Conservation (phyloP, 2,113 vertebrate species). For the Machaerirhynchus nigripectus region DNA sequence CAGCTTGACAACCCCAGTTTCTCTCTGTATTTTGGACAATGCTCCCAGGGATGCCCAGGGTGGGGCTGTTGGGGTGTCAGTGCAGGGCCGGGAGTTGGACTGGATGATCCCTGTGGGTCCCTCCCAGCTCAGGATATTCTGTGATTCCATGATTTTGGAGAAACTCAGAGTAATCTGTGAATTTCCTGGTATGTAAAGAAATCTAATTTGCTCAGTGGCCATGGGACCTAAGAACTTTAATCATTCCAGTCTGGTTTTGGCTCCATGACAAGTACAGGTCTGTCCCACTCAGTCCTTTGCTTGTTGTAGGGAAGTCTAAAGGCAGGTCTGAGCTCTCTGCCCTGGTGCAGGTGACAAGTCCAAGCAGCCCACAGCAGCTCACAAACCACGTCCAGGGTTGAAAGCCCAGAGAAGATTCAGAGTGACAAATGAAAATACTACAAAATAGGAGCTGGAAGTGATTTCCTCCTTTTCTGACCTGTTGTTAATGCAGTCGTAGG, state of each 20-base stretch:
- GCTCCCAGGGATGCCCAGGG: background rate
- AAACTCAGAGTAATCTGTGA: background rate
- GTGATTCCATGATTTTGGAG: background rate
- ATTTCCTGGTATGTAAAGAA: background rate
- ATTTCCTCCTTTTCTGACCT: slow-evolving; percentile 5
- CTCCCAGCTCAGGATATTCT: background rate
- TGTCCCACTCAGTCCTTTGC: background rate
- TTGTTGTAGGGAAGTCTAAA: background rate
- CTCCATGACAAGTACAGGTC: background rate
- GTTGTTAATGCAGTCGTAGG: background rate
- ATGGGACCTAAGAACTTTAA: background rate
- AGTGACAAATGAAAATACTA: background rate
- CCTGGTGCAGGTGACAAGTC: background rate
- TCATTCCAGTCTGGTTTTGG: background rate
- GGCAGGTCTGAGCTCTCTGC: background rate
- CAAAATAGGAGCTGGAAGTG: background rate
- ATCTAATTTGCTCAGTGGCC: background rate
- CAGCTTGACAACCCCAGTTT: background rate
- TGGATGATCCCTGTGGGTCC: background rate
- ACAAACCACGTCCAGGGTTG: background rate
- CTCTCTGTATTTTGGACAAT: background rate
- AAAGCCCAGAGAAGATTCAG: background rate
- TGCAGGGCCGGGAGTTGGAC: background rate
- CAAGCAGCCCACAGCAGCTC: background rate
- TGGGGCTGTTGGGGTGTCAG: background rate